Percentiles rank a stretch among this genome's conserved stretches.
Evolutionary conservation across 1,140 invertebrate species (phyloP).

Genomic region (Eufriesea mexicana): DNA sequence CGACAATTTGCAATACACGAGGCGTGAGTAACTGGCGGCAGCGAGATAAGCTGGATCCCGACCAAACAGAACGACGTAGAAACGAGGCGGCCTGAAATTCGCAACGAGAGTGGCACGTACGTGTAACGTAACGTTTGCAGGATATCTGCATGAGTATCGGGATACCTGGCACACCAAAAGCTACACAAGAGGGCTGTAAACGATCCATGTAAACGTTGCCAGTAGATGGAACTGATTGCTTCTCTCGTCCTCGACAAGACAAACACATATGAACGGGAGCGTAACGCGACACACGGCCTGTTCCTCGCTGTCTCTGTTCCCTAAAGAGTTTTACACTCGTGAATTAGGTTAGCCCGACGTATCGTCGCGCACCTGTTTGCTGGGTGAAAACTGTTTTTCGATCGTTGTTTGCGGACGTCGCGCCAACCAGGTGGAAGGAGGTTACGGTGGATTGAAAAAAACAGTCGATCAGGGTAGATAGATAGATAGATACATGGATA

Average conservation of each 20-base stretch:
- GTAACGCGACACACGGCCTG: conserved; percentile 8
- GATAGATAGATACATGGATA: no score
- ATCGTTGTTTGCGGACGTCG: neutral
- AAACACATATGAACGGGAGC: conserved; percentile 28
- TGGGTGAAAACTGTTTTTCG: neutral
- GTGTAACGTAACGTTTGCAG: conserved; percentile 44
- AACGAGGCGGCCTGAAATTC: conserved; percentile 46
- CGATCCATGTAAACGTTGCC: conserved; percentile 64
- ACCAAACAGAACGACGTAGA: conserved; percentile 25
- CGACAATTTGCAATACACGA: conserved; percentile 25
- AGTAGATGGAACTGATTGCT: conserved; percentile 67
- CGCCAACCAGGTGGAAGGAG: neutral
- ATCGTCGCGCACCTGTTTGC: neutral
- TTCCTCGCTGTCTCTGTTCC: neutral
- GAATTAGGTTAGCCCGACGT: conserved; percentile 1
- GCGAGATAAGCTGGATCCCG: conserved; percentile 8
- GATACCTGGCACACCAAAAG: conserved; percentile 53
- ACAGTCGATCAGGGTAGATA: neutral
- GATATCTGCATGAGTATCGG: conserved; percentile 55
- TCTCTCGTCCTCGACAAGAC: conserved; percentile 35
- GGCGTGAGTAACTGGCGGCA: conserved; percentile 12
- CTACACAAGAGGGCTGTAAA: conserved; percentile 54
- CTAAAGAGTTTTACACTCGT: conserved; percentile 16
- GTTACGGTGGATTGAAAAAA: neutral
- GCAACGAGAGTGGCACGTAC: conserved; percentile 28